Conservation (phyloP, 2,113 vertebrate genomes). For the Addax nasomaculatus region DNA sequence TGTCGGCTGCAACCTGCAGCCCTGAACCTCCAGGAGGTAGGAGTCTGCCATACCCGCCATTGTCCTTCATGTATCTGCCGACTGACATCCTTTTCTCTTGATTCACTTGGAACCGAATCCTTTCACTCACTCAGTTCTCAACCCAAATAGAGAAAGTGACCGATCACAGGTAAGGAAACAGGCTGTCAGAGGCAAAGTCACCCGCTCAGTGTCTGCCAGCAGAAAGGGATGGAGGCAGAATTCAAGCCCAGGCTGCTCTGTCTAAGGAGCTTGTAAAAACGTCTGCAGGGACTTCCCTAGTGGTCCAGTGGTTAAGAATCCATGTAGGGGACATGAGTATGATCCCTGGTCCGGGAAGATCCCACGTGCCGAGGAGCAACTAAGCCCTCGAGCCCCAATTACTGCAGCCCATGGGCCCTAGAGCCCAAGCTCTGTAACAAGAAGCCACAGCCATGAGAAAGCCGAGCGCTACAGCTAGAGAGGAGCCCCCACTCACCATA, state of each 20-base stretch:
- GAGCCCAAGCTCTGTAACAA: neutral
- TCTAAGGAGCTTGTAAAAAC: neutral
- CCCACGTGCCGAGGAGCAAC: neutral
- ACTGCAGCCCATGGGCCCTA: neutral
- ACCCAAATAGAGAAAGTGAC: neutral
- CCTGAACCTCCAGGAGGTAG: neutral
- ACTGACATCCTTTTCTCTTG: neutral
- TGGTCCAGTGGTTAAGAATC: neutral
- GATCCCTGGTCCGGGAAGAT: neutral
- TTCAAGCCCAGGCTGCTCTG: neutral
- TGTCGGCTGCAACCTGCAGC: neutral
- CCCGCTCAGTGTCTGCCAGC: neutral
- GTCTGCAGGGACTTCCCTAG: neutral
- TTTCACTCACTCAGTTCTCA: neutral
- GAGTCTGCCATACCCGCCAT: accelerated
- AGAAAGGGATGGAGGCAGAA: neutral
- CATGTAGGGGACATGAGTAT: neutral
- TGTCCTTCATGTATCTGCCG: neutral
- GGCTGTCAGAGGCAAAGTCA: neutral
- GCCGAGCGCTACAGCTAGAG: neutral
- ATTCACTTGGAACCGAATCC: neutral
- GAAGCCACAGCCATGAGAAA: neutral
- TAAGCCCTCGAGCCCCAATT: neutral
- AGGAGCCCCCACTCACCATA: neutral
- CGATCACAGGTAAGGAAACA: neutral